Evolutionary conservation across 1,140 invertebrate genomes (phyloP).

Genomic region (Centruroides vittatus): DNA sequence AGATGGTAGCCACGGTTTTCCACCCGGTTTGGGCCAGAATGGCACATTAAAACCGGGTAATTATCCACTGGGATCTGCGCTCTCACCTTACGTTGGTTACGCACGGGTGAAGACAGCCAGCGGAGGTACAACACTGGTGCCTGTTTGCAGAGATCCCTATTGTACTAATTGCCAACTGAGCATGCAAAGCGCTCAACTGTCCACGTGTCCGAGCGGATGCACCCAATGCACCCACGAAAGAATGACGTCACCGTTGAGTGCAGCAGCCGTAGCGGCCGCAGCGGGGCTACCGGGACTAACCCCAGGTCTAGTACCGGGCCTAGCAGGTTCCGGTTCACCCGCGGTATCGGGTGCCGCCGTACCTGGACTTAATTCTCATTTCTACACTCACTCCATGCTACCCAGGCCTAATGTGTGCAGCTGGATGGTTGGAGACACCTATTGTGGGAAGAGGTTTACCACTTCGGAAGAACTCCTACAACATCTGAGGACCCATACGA

Average conservation of each 20-base stretch:
- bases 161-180: conserved; percentile 86
- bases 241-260: conserved; percentile 34
- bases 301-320: conserved; percentile 48
- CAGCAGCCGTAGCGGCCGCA: conserved; percentile 27
- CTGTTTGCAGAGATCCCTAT: conserved; percentile 89
- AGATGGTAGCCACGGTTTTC: conserved; percentile 13
- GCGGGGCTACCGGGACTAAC: conserved; percentile 47
- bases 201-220: conserved; percentile 75
- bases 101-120: conserved; percentile 78
- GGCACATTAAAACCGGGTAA: conserved; percentile 9
- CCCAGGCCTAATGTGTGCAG: conserved; percentile 90
- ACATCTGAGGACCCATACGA: conserved; percentile 87
- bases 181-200: conserved; percentile 51
- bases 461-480: conserved; percentile 87
- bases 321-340: conserved; percentile 27
- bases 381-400: conserved; percentile 79
- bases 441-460: conserved; percentile 86
- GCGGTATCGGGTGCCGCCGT: conserved; percentile 7
- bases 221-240: conserved; percentile 93
- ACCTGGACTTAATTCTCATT: conserved; percentile 24
- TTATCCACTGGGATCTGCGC: conserved; percentile 17
- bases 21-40: conserved; percentile 3
- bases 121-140: conserved; percentile 75
- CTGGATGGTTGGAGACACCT: conserved; percentile 74
- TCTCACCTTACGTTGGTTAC: conserved; percentile 48